Percentiles rank a stretch among this genome's conserved stretches.
Evolutionary conservation across 2,888 invertebrate species (phyloP).

Genomic region (Ochropleura plecta): DNA sequence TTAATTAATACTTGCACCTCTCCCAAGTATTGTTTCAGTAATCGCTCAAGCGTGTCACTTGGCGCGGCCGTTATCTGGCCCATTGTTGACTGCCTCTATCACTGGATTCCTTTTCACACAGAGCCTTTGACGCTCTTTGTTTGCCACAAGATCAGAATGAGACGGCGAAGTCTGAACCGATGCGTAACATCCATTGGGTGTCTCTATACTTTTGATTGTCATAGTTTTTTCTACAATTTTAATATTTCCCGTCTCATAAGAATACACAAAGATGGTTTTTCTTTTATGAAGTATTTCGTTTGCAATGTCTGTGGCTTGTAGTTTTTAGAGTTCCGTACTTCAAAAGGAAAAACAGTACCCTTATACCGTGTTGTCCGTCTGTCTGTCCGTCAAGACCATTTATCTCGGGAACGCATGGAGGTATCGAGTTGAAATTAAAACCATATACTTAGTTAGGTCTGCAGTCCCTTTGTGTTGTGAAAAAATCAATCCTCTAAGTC

Average conservation of each 20-base stretch:
- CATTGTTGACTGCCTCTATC: slow-evolving; percentile 90
- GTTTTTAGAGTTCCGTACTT: too few relatives aligned
- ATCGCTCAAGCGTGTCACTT: slow-evolving; percentile 65
- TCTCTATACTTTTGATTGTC: slow-evolving; percentile 73
- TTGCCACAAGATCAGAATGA: slow-evolving; percentile 88
- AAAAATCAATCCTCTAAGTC: too few relatives aligned
- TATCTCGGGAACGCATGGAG: too few relatives aligned
- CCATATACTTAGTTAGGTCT: too few relatives aligned
- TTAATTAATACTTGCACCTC: slow-evolving; percentile 8
- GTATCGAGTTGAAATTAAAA: too few relatives aligned
- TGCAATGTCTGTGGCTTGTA: slow-evolving; percentile 14
- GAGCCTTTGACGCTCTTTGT: slow-evolving; percentile 89
- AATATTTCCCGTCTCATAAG: slow-evolving; percentile 60
- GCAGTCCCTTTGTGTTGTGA: too few relatives aligned
- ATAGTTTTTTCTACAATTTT: slow-evolving; percentile 69
- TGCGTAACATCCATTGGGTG: slow-evolving; percentile 83
- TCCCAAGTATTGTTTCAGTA: slow-evolving; percentile 10
- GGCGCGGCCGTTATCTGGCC: slow-evolving; percentile 80
- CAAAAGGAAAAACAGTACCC: too few relatives aligned
- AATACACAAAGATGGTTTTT: slow-evolving; percentile 35
- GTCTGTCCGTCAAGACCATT: too few relatives aligned
- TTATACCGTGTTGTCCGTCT: too few relatives aligned
- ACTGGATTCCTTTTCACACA: slow-evolving; percentile 89
- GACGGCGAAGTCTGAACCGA: slow-evolving; percentile 83
- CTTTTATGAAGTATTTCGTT: slow-evolving; percentile 45